Conservation (phyloP, 2,888 invertebrate species). For the Mylabris sibirica region DNA sequence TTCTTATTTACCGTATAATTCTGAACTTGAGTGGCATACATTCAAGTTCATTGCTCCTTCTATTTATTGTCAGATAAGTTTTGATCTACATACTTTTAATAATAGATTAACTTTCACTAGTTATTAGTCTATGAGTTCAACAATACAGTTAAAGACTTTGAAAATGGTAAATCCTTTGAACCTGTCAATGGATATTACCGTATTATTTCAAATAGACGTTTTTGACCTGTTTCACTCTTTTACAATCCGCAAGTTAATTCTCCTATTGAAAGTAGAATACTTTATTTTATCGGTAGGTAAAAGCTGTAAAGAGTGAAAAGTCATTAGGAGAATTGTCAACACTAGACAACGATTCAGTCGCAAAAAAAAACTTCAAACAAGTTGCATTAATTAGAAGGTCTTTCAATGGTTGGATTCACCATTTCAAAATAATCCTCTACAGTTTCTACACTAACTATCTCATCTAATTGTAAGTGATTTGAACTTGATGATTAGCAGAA, state of each 20-base stretch:
- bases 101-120: slow-evolving; percentile 6
- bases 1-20: background rate
- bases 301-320: background rate
- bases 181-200: background rate
- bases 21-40: slow-evolving; percentile 35
- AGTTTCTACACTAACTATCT: background rate
- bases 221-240: background rate
- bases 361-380: background rate
- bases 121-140: background rate
- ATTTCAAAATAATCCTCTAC: background rate
- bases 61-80: background rate
- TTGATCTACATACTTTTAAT: slow-evolving; percentile 16
- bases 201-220: background rate
- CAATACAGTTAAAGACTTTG: background rate
- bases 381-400: background rate
- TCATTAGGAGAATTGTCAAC: background rate
- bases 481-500: background rate
- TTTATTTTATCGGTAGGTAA: background rate
- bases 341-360: background rate
- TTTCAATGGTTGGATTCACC: background rate
- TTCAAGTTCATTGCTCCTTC: slow-evolving; percentile 39
- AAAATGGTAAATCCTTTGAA: background rate
- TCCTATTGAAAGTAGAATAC: background rate
- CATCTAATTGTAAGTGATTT: background rate
- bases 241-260: background rate